Evolutionary conservation across 2,797 vertebrate species (phyloP), one percentile per base, ranked within the genome.

Genomic region (Mallotus villosus): DNA sequence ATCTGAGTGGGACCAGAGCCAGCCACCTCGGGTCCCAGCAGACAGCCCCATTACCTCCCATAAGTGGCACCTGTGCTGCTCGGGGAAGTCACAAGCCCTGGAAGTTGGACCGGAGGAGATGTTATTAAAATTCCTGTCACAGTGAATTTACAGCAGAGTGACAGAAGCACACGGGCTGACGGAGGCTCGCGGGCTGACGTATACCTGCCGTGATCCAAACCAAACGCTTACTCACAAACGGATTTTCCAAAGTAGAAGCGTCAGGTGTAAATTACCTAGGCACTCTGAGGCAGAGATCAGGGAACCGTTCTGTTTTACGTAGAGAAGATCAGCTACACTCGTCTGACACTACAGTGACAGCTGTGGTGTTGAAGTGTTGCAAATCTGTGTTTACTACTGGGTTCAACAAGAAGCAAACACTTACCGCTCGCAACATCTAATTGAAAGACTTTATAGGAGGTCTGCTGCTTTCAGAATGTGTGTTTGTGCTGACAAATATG

Each of bases 121-220:
- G 76, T 74, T 78, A 78, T 81, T 81, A 83, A 76, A 76, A 74
- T 70, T 34, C 74, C 82, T 78, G 74, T 83, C 77, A 70, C 41
- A 70, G 27, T 41, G 63, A 83, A 75, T 80, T 76, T 75, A 34
- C 71, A 27, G 63, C 61, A 72, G 53, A 49, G 51, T 73, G 65
- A 65, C 57, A 55, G 68, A 68, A 53, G 55, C 58, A 22, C 4
- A 5, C 51, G 5, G 51, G 51, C 19, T 41, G 37, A 11, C 2
- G 7, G 34, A 41, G 37, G 37, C 37, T 41, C 37, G 7, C 37
- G 8, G 41, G 41, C 9, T 72, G 77, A 74, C 75, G 67, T 64
- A 21, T 72, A 16, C 49, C 71, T 70, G 72, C 71, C 63, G 68
- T 24, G 29, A 55, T 9, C 5, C 22, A 49, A 24, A 19, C 14